Evolutionary conservation across 53 echinoderm and acorn worm genomes (phyloP), one percentile per base, ranked within the genome.

Genomic region (Stichopus horrens): DNA sequence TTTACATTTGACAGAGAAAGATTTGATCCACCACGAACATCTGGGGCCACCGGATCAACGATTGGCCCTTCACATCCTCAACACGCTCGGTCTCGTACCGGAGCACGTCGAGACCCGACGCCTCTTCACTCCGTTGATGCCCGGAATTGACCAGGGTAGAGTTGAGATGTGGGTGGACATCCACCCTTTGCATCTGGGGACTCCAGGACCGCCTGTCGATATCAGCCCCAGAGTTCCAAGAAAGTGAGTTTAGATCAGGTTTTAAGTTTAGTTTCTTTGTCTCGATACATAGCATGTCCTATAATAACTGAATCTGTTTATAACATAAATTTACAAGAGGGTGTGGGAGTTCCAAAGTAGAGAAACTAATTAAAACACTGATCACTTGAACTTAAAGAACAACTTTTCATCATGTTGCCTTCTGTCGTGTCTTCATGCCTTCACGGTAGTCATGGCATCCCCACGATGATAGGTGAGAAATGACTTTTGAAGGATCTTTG

Each of bases 101-200:
- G 99, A 99, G 74, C 99, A 99, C 71, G 88, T 99, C 10, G 99
- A 99, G 88, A 99, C 96, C 16, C 58, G 99, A 11, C 89, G 89
- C 16, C 87, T 99, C 11, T 99, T 92, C 93, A 99, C 93, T 86
- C 94, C 99, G 0, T 66, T 94, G 75, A 90, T 99, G 90, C 99
- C 99, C 0, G 96, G 94, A 78, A 94, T 99, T 14, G 93, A 93
- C 9, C 99, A 99, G 63, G 99, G 99, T 77, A 93, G 96, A 52
- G 88, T 99, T 5, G 92, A 99, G 74, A 99, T 99, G 99, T 99
- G 96, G 94, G 93, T 99, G 9, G 99, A 99, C 21, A 89, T 99
- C 58, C 96, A 96, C 86, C 99, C 99, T 0, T 58, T 88, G 74
- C 77, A 82, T n/a, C 23, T 93, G 5, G 92, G 93, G 7, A 55